phyloP scores from a whole-genome alignment of 2,113 vertebrate genomes.

The Potamarius usumacintae region DNA sequence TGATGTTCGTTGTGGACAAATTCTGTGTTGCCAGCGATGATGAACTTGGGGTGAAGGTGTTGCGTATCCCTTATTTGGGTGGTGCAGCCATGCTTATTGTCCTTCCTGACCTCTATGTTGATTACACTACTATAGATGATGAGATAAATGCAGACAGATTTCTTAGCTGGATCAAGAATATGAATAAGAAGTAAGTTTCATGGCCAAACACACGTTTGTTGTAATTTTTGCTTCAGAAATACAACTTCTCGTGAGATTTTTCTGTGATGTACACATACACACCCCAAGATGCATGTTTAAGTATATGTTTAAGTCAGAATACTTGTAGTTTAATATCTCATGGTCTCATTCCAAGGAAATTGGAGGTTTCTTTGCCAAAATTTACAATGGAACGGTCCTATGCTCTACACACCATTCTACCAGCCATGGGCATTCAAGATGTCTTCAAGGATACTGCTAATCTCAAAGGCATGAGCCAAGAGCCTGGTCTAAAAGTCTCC shows the following conservation, averaged over 20 bases:
- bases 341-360: constrained; percentile 69
- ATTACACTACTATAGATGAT: constrained; percentile 84
- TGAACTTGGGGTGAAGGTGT: constrained; percentile 74
- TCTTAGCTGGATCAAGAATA: constrained; percentile 76
- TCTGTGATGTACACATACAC: not conserved
- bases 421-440: constrained; percentile 76
- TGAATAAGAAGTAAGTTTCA: constrained; percentile 68
- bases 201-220: not conserved
- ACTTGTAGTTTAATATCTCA: not conserved
- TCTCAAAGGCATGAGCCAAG: constrained; percentile 75
- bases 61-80: constrained; percentile 82
- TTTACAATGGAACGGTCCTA: constrained; percentile 88
- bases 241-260: not conserved
- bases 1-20: constrained; percentile 80
- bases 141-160: constrained; percentile 78
- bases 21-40: constrained; percentile 75
- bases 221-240: not conserved
- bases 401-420: constrained; percentile 78
- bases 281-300: not conserved
- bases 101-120: constrained; percentile 76
- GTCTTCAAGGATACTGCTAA: constrained; percentile 79
- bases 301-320: not conserved
- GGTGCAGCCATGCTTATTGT: constrained; percentile 85
- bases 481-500: constrained; percentile 73
- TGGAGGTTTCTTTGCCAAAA: constrained; percentile 85